Percentiles rank a stretch among this genome's conserved stretches.
These are phyloP conservation scores for Thrips palmi DNA, from an alignment of 1,140 invertebrate genomes.

Conservation along the genomic window DNA sequence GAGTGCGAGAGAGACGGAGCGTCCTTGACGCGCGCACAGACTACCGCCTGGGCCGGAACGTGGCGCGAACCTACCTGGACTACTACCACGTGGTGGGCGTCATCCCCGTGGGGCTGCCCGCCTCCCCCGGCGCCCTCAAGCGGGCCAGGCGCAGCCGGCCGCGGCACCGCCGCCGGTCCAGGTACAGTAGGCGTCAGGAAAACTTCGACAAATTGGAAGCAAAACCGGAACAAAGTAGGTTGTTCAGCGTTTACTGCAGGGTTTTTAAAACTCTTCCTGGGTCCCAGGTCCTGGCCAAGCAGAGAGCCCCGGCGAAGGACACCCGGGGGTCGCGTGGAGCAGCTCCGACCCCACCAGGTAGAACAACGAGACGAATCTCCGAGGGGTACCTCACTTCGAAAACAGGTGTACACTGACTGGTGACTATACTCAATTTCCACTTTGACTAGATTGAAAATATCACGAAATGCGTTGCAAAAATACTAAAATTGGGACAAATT, in stretches of 20 bases:
- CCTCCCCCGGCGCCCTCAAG: conserved; percentile 29
- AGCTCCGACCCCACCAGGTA: too few species aligned
- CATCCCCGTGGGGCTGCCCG: conserved; percentile 34
- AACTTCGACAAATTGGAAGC: conserved; percentile 13
- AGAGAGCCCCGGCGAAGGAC: too few species aligned
- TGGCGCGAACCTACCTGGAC: conserved; percentile 55
- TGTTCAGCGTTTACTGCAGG: not conserved
- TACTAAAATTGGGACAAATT: too few species aligned
- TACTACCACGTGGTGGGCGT: conserved; percentile 59
- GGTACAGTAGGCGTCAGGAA: conserved; percentile 34
- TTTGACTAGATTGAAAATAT: too few species aligned
- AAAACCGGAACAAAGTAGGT: not conserved
- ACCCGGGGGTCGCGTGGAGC: too few species aligned
- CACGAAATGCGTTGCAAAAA: too few species aligned
- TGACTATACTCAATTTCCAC: too few species aligned
- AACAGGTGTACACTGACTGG: too few species aligned
- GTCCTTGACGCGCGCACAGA: conserved; percentile 20
- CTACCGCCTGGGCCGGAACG: conserved; percentile 52
- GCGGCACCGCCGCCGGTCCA: conserved; percentile 35
- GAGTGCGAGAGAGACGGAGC: conserved; percentile 13
- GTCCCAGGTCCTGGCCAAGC: not conserved
- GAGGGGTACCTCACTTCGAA: too few species aligned
- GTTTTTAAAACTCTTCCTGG: not conserved
- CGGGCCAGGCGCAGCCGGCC: conserved; percentile 24
- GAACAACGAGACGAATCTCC: too few species aligned